These are phyloP conservation scores for Etheostoma nigrum DNA, from an alignment of 2,797 vertebrate genomes.

Conservation along the genomic window DNA sequence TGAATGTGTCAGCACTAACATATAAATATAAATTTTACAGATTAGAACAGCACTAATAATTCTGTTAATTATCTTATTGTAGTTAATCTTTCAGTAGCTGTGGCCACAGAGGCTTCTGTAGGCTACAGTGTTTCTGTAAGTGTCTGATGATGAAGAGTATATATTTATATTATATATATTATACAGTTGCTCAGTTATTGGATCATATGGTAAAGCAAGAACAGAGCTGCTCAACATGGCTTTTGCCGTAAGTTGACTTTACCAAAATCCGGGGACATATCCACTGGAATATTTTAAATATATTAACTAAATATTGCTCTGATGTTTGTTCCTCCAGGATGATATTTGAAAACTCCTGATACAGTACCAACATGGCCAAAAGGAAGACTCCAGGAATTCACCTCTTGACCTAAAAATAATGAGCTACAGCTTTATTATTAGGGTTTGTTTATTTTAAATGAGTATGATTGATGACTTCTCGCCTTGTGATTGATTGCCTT, in stretches of 20 bases:
- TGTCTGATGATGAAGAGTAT: conserved; percentile 1
- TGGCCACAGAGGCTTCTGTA: neutral
- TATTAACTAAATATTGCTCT: conserved; percentile 5
- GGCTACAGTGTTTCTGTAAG: conserved; percentile 11
- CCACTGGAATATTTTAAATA: conserved; percentile 15
- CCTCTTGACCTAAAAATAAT: conserved; percentile 62
- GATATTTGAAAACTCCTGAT: conserved; percentile 49
- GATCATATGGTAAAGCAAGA: conserved; percentile 19
- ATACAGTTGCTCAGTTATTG: conserved; percentile 18
- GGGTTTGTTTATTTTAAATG: neutral
- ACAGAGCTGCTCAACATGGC: neutral
- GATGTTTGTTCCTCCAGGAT: conserved; percentile 10
- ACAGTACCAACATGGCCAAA: conserved; percentile 13
- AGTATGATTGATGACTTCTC: conserved; percentile 60
- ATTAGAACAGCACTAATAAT: conserved; percentile 5
- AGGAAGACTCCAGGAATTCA: conserved; percentile 43
- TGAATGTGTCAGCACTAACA: conserved; percentile 27
- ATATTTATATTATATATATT: too few species aligned
- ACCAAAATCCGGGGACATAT: neutral
- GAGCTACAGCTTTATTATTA: conserved; percentile 44
- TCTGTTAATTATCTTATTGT: neutral
- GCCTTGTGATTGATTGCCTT: conserved; percentile 57
- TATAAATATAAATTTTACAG: conserved; percentile 5
- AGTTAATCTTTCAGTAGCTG: conserved; percentile 4
- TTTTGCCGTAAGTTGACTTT: conserved; percentile 9